Evolutionary conservation across 2,888 invertebrate genomes (phyloP).

Genomic region (Abscondita cerata): DNA sequence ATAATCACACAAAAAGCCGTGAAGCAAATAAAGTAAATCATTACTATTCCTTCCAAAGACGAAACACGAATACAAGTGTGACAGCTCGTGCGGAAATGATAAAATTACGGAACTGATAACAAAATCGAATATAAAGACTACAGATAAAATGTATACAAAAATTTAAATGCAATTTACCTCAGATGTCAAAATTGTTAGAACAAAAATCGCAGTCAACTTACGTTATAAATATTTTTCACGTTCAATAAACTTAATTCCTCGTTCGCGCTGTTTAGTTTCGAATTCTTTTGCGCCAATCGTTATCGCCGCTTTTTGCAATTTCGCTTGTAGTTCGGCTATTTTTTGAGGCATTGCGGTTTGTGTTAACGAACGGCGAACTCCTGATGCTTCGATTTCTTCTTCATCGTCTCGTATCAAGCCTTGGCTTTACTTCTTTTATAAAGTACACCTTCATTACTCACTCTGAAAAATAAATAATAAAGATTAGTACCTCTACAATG

Average conservation of each 20-base stretch:
- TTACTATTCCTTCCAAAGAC: no score
- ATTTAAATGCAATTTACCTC: neutral
- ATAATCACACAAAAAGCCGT: slow-evolving; percentile 1
- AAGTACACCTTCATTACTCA: slow-evolving; percentile 48
- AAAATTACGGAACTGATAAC: neutral
- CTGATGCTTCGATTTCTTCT: slow-evolving; percentile 46
- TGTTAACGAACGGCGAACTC: slow-evolving; percentile 54
- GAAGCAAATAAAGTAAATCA: slow-evolving; percentile 5
- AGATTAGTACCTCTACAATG: neutral
- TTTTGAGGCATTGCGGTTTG: slow-evolving; percentile 57
- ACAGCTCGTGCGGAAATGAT: no score
- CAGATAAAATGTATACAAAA: neutral
- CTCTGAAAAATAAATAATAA: slow-evolving; percentile 45
- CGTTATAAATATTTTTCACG: slow-evolving; percentile 68
- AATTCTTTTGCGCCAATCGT: no score
- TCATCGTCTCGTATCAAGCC: slow-evolving; percentile 41
- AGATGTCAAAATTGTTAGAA: neutral
- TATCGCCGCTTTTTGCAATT: slow-evolving; percentile 86
- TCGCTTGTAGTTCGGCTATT: slow-evolving; percentile 77
- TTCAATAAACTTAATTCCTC: slow-evolving; percentile 73
- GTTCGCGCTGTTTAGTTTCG: slow-evolving; percentile 69
- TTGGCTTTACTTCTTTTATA: slow-evolving; percentile 54
- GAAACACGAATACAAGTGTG: no score
- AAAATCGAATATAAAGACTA: neutral
- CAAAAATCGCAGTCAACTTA: slow-evolving; percentile 56